A percentile compares a stretch with the other conserved stretches of the same genome.
phyloP scores from a whole-genome alignment of 1,140 invertebrate species.

The Frieseomelitta varia region DNA sequence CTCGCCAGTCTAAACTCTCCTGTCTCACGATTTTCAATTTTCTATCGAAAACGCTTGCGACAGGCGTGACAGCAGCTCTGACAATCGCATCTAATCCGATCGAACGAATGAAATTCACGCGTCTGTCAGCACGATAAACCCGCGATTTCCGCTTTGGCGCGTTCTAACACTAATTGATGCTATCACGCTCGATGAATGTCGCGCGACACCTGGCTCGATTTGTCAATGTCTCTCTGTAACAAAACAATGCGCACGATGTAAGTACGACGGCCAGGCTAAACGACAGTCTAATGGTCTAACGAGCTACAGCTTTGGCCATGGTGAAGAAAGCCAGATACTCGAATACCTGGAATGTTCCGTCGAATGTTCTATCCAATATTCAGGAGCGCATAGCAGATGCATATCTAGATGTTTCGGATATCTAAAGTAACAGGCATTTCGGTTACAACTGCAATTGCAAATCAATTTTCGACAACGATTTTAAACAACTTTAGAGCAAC shows the following conservation, averaged over 20 bases:
- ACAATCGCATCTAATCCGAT: slow-evolving; percentile 64
- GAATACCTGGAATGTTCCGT: not conserved
- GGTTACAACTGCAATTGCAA: not conserved
- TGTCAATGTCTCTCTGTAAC: not conserved
- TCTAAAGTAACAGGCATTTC: slow-evolving; percentile 6
- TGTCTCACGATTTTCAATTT: slow-evolving; percentile 45
- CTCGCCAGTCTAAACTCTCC: slow-evolving; percentile 35
- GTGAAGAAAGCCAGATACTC: not conserved
- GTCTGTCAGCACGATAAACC: slow-evolving; percentile 49
- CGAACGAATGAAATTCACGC: slow-evolving; percentile 32
- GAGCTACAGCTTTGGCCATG: not conserved
- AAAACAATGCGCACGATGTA: not conserved
- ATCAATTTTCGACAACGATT: slow-evolving; percentile 4
- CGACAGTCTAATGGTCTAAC: not conserved
- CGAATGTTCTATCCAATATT: not conserved
- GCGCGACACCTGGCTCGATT: not conserved
- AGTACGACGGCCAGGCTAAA: too few species aligned
- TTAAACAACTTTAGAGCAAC: too few species aligned
- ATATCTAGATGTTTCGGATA: slow-evolving; percentile 12
- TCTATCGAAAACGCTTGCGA: slow-evolving; percentile 59
- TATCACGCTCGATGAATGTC: not conserved
- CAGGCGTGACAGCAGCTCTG: slow-evolving; percentile 63
- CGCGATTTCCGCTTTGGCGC: slow-evolving; percentile 4
- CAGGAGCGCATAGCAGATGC: not conserved
- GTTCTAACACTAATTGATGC: not conserved